phyloP scores from a whole-genome alignment of 2,113 vertebrate species.

The Leptobrachium leishanense region DNA sequence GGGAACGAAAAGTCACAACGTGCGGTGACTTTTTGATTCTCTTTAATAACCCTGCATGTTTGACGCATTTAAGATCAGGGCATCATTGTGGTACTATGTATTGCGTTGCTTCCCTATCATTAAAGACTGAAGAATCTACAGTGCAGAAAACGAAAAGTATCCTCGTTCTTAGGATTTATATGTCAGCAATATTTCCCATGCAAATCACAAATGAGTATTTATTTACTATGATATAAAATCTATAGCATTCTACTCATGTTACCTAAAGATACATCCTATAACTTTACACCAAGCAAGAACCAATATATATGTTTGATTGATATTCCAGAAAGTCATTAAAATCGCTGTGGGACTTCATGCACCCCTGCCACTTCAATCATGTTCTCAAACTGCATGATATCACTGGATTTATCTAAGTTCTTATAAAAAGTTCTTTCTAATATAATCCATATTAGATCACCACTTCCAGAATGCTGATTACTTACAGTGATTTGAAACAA shows the following conservation, averaged over 20 bases:
- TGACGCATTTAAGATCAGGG: too few relatives aligned
- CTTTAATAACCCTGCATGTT: too few relatives aligned
- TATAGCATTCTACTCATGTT: neutral
- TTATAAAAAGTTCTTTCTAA: neutral
- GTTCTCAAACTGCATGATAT: constrained; percentile 4
- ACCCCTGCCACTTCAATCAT: constrained; percentile 27
- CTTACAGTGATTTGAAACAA: constrained; percentile 11
- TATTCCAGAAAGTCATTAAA: constrained; percentile 32
- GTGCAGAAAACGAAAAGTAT: too few relatives aligned
- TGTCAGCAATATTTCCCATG: too few relatives aligned
- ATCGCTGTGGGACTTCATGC: constrained; percentile 18
- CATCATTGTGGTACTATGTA: too few relatives aligned
- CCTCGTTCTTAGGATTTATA: too few relatives aligned
- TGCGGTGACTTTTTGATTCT: too few relatives aligned
- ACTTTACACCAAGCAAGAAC: neutral
- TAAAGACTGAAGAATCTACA: too few relatives aligned
- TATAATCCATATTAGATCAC: neutral
- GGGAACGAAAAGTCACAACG: too few relatives aligned
- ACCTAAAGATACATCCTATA: neutral
- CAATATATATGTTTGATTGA: constrained; percentile 11
- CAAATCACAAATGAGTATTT: too few relatives aligned
- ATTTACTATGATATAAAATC: too few relatives aligned
- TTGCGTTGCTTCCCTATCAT: too few relatives aligned
- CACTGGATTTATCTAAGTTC: constrained; percentile 9
- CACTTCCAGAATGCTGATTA: neutral